Percentiles rank a stretch among this genome's conserved stretches.
Evolutionary conservation across 92 coral and sea anemone species (phyloP).

Genomic region (Siderastrea radians): DNA sequence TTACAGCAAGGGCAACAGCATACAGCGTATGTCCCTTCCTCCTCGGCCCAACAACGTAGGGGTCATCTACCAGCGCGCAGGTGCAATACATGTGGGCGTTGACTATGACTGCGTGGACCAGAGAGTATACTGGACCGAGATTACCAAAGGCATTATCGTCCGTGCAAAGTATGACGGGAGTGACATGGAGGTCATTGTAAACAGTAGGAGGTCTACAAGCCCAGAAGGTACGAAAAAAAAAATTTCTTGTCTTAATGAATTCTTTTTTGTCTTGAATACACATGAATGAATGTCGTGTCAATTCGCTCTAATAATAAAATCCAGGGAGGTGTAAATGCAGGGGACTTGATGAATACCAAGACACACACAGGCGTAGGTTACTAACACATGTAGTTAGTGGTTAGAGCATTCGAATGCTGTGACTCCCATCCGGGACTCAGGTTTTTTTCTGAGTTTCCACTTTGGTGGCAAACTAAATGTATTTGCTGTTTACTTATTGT

Average conservation of each 20-base stretch:
- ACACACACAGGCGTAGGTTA: no score
- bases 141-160: conserved; percentile 83
- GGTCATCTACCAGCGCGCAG: conserved; percentile 75
- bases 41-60: conserved; percentile 92
- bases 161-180: conserved; percentile 93
- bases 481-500: no score
- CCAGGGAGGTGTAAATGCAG: no score
- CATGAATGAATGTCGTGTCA: no score
- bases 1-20: conserved; percentile 94
- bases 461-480: no score
- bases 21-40: conserved; percentile 97
- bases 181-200: conserved; percentile 72
- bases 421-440: no score
- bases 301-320: no score
- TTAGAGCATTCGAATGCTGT: no score
- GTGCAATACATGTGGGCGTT: conserved; percentile 90
- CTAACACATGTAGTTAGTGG: no score
- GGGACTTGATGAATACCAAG: no score
- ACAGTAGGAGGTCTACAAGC: conserved; percentile 74
- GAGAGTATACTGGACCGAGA: conserved; percentile 95
- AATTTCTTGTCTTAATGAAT: neutral
- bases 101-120: conserved; percentile 91
- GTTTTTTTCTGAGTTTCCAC: no score
- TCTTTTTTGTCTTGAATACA: no score
- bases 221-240: conserved; percentile 83